Evolutionary conservation across 2,888 invertebrate genomes (phyloP), one percentile per base, ranked within the genome.

Genomic region (Napeogenes sylphis): DNA sequence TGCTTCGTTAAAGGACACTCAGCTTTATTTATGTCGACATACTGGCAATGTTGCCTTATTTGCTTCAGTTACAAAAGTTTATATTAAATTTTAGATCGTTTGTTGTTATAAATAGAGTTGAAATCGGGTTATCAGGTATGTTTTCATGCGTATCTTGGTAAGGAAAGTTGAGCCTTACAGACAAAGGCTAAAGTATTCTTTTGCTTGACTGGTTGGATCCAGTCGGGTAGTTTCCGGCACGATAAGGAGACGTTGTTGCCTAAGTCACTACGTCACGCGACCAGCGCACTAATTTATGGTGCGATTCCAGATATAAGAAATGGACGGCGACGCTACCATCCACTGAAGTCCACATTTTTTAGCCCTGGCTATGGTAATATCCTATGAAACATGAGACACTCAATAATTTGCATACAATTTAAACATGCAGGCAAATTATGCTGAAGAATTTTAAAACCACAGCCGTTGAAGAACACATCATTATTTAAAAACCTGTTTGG

Each of bases 1-100:
- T 84, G 84, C 84, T 87, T 87, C 86, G 89, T 87, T 90, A 89
- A 88, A 88, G 88, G 90, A 90, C 87, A 87, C 86, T 90, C 87
- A 81, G 85, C 89, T 88, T 89, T 90, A 90, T 90, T 88, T 86
- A 88, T 87, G 89, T 86, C 84, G 85, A 87, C 86, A 84, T 87
- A 90, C 85, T 82, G 85, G 83, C 83, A 87, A 84, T 82, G 85
- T 87, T 87, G 81, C 84, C 84, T 85, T 86, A 86, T 85, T 86
- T 85, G 81, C 80, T 70, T 76, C 78, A 75, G 75, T 76, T 73
- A 71, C 74, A 72, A 71, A 74, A 75, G 73, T 72, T 64, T 58
- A 65, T 57, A 73, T 66, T 70, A 63, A 72, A 78, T 75, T 76
- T 51, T 78, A 68, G 68, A 83, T 82, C 80, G 72, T 85, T 71